phyloP scores from a whole-genome alignment of 2,113 vertebrate species.

The Patagioenas fasciata region DNA sequence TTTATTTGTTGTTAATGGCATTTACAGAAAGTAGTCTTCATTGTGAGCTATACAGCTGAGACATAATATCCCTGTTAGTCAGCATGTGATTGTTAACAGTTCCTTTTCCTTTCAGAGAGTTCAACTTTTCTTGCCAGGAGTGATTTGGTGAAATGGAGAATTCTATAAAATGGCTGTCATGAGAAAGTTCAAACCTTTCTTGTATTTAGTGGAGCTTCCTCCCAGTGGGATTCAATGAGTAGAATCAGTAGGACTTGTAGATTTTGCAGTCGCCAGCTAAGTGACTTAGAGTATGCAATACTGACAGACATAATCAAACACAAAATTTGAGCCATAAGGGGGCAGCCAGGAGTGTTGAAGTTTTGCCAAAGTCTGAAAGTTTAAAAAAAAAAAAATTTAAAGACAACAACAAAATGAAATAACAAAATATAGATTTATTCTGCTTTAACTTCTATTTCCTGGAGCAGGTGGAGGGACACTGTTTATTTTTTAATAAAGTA shows the following conservation, averaged over 20 bases:
- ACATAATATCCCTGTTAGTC: neutral
- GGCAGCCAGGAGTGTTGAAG: neutral
- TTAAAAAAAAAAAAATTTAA: neutral
- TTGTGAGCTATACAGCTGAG: neutral
- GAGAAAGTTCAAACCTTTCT: neutral
- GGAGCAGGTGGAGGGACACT: neutral
- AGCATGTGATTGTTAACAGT: neutral
- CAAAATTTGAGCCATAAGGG: neutral
- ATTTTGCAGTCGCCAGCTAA: neutral
- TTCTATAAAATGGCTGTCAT: neutral
- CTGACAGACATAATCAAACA: neutral
- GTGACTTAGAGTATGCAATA: neutral
- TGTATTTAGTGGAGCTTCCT: neutral
- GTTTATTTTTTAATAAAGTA: neutral
- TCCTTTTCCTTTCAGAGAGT: neutral
- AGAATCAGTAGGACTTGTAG: neutral
- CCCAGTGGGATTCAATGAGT: neutral
- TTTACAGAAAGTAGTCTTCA: neutral
- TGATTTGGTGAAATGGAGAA: neutral
- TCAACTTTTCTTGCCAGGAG: neutral
- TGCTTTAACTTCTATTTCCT: neutral
- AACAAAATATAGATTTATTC: neutral
- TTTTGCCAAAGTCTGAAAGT: neutral
- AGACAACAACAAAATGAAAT: neutral
- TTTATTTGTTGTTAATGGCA: neutral